Conservation (phyloP, 1,140 invertebrate species). For the Drosophila prosaltans region DNA sequence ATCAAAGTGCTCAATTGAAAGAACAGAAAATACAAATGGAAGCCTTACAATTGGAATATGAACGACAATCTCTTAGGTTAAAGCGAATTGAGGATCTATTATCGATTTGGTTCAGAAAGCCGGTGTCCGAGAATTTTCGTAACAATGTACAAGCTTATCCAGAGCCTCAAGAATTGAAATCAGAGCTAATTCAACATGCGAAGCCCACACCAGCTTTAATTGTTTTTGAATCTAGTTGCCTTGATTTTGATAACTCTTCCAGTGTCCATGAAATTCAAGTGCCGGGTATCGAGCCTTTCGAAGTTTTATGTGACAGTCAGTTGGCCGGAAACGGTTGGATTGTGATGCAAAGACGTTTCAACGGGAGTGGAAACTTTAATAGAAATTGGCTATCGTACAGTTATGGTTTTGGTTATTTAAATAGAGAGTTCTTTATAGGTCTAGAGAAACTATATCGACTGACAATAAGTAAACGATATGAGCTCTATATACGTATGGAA, state of each 20-base stretch:
- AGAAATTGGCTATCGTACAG: background rate
- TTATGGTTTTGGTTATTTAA: background rate
- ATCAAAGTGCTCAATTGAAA: background rate
- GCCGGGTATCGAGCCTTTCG: background rate
- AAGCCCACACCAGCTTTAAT: background rate
- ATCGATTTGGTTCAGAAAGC: background rate
- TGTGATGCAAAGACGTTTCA: conserved; percentile 12
- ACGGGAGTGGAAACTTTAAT: background rate
- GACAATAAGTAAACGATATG: conserved; percentile 3
- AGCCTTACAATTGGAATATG: background rate
- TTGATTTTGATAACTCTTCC: background rate
- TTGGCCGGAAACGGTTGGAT: conserved; percentile 10
- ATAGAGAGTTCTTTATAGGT: conserved; percentile 2
- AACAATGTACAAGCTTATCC: background rate
- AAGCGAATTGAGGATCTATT: background rate
- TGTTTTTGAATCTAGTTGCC: background rate
- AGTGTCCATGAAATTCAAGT: conserved; percentile 4
- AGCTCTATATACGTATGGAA: conserved; percentile 7
- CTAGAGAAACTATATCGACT: conserved; percentile 8
- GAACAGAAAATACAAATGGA: background rate
- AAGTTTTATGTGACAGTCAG: background rate
- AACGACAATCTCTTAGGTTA: background rate
- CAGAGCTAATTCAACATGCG: background rate
- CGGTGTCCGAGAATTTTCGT: background rate
- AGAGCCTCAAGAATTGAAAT: background rate